phyloP scores from a whole-genome alignment of 2,113 vertebrate species.

The Nestor notabilis region DNA sequence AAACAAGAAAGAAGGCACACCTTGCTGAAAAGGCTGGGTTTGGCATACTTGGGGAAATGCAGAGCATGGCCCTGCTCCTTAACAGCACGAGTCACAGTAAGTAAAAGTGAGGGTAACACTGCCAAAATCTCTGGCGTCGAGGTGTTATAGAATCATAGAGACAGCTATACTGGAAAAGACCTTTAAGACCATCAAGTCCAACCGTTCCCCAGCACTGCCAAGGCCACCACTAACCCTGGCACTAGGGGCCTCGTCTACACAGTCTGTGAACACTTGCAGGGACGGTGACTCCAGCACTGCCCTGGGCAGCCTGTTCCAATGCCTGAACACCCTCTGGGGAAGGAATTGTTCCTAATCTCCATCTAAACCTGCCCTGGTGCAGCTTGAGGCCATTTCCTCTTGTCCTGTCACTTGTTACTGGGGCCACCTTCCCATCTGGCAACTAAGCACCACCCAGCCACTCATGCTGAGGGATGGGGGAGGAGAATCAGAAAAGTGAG shows the following conservation, averaged over 20 bases:
- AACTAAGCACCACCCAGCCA: not conserved
- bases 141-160: not conserved
- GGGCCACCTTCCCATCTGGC: not conserved
- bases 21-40: not conserved
- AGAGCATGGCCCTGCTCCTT: not conserved
- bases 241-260: not conserved
- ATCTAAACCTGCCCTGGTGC: not conserved
- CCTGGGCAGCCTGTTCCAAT: not conserved
- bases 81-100: not conserved
- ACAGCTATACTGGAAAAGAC: not conserved
- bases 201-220: not conserved
- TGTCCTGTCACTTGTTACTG: not conserved
- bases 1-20: not conserved
- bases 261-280: not conserved
- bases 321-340: not conserved
- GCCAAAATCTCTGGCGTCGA: not conserved
- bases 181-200: not conserved
- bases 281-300: not conserved
- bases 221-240: not conserved
- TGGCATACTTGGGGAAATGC: not conserved
- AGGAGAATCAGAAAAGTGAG: not conserved
- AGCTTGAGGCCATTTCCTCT: not conserved
- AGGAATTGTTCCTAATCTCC: not conserved
- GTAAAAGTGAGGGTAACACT: not conserved
- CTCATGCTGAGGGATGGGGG: not conserved